Percentiles rank a stretch among this genome's conserved stretches.
Evolutionary conservation across 64 coral and sea anemone genomes (phyloP).

Genomic region (Hydrozoanthus tunicans): DNA sequence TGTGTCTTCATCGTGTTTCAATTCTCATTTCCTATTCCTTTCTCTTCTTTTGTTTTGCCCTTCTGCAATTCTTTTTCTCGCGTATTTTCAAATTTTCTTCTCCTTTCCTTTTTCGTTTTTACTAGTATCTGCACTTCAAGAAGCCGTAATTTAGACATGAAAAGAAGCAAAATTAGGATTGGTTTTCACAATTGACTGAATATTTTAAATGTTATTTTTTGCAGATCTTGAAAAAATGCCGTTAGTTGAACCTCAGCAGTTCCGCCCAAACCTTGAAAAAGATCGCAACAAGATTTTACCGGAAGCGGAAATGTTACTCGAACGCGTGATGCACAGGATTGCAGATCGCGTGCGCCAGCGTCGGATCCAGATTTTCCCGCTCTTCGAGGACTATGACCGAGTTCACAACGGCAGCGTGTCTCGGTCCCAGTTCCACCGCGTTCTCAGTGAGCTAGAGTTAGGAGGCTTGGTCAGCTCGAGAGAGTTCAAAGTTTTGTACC

Average conservation of each 20-base stretch:
- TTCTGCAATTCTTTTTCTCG: too few species aligned
- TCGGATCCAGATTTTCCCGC: constrained; percentile 97
- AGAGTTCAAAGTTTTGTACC: constrained; percentile 85
- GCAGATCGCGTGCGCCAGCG: constrained; percentile 93
- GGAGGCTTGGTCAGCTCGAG: constrained; percentile 90
- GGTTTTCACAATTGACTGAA: too few species aligned
- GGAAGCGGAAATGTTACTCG: constrained; percentile 76
- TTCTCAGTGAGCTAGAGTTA: constrained; percentile 89
- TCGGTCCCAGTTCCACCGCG: constrained; percentile 94
- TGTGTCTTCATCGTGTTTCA: neutral
- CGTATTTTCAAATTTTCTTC: too few species aligned
- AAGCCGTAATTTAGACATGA: too few species aligned
- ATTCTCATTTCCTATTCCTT: neutral
- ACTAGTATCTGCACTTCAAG: too few species aligned
- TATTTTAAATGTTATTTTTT: neutral
- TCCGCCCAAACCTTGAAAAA: constrained; percentile 63
- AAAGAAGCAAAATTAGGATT: too few species aligned
- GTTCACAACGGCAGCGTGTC: constrained; percentile 97
- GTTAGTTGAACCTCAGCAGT: constrained; percentile 74
- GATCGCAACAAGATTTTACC: constrained; percentile 73
- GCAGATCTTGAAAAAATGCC: constrained; percentile 94
- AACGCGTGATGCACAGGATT: constrained; percentile 95
- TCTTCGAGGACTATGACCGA: constrained; percentile 98
- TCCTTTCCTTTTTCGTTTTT: too few species aligned
- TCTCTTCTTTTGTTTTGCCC: too few species aligned